A percentile compares a stretch with the other conserved stretches of the same genome.
These are phyloP conservation scores for Villa cingulata DNA, from an alignment of 2,888 invertebrate species.

Conservation along the genomic window DNA sequence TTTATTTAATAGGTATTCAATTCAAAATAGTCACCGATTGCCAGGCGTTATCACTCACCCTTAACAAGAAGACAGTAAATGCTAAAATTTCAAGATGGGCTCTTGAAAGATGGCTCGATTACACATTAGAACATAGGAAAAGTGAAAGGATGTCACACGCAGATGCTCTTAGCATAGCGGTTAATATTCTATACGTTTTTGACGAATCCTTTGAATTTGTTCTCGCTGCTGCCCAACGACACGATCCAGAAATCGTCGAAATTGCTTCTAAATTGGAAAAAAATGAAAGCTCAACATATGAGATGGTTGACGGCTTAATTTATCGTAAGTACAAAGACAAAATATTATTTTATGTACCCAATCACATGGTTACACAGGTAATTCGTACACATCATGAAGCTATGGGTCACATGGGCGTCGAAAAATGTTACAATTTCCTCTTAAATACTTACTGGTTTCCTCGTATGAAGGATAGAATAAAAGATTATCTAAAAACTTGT, in stretches of 20 bases:
- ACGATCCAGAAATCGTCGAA: slow-evolving; percentile 13
- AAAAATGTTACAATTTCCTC: slow-evolving; percentile 18
- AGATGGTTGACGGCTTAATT: slow-evolving; percentile 8
- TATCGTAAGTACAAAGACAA: slow-evolving; percentile 7
- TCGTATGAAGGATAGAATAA: too few species aligned
- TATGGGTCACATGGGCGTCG: slow-evolving; percentile 21
- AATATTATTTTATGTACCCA: too few species aligned
- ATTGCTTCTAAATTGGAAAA: slow-evolving; percentile 14
- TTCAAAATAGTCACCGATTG: too few species aligned
- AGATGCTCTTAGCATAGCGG: slow-evolving; percentile 19
- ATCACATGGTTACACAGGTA: too few species aligned
- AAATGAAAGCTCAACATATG: slow-evolving; percentile 9
- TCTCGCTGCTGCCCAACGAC: too few species aligned
- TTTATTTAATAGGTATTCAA: slow-evolving; percentile 17
- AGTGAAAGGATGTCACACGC: too few species aligned
- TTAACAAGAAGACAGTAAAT: slow-evolving; percentile 14
- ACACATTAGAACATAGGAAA: too few species aligned
- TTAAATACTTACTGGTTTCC: slow-evolving; percentile 22
- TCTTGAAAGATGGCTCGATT: slow-evolving; percentile 18
- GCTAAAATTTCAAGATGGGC: slow-evolving; percentile 16
- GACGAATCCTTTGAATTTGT: slow-evolving; percentile 10
- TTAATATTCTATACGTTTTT: slow-evolving; percentile 8
- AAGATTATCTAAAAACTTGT: too few species aligned
- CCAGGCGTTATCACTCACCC: slow-evolving; percentile 15
- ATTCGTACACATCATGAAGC: slow-evolving; percentile 19